These are phyloP conservation scores for Pharmacophagus antenor DNA, from an alignment of 2,888 invertebrate genomes.

Conservation along the genomic window DNA sequence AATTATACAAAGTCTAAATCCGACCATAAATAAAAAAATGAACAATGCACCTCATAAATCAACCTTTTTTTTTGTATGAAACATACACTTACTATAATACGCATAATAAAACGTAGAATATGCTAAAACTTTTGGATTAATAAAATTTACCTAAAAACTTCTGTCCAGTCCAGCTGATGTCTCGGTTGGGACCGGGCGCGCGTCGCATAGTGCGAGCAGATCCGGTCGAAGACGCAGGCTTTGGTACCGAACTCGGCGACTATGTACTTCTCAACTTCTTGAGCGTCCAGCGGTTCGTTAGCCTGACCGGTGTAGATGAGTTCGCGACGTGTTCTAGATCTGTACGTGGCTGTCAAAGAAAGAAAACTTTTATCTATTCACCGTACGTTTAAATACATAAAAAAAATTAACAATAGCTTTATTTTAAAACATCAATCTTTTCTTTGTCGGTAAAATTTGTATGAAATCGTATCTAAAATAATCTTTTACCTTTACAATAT, in stretches of 20 bases:
- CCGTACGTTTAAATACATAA: not conserved
- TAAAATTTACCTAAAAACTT: constrained; percentile 87
- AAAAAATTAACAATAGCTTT: not conserved
- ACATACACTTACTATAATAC: too few species aligned
- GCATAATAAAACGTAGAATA: too few species aligned
- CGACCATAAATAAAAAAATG: too few species aligned
- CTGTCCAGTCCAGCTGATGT: constrained; percentile 84
- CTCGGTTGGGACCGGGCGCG: constrained; percentile 71
- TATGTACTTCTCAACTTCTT: constrained; percentile 89
- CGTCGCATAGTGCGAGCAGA: constrained; percentile 86
- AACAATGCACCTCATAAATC: too few species aligned
- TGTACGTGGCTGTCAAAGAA: constrained; percentile 85
- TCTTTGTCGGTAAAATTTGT: too few species aligned
- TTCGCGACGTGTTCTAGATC: constrained; percentile 83
- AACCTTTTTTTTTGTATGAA: too few species aligned
- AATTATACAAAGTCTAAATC: too few species aligned
- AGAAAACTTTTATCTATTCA: not conserved
- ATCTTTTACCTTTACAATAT: too few species aligned
- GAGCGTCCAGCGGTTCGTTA: constrained; percentile 78
- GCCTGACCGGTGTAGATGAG: constrained; percentile 46
- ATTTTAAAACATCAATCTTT: too few species aligned
- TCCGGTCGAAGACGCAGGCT: constrained; percentile 89
- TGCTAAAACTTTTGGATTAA: not conserved
- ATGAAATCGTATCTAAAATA: too few species aligned
- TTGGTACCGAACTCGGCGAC: constrained; percentile 87